A percentile compares a stretch with the other conserved stretches of the same genome.
phyloP scores from a whole-genome alignment of 2,797 vertebrate genomes.

The Pseudotriccus pelzelni region DNA sequence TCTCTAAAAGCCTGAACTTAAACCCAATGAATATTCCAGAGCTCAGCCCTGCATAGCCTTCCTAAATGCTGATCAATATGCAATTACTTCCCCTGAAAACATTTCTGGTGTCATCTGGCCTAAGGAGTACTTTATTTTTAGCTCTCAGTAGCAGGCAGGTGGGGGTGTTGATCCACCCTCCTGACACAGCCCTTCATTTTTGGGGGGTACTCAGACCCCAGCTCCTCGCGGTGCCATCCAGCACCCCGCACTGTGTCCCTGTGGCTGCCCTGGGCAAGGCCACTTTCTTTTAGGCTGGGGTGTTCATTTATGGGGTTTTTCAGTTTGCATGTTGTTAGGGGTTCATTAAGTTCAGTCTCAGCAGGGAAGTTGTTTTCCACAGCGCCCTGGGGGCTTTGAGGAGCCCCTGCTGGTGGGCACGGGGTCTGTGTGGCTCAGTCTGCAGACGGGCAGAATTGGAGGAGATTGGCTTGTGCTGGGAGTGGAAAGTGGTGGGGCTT shows the following conservation, averaged over 20 bases:
- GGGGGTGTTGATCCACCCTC: not conserved
- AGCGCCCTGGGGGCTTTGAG: not conserved
- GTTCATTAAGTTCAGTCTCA: not conserved
- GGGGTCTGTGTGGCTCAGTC: not conserved
- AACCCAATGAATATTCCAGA: conserved; percentile 77
- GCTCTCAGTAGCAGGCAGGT: not conserved
- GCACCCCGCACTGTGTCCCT: accelerated
- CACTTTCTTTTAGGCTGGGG: not conserved
- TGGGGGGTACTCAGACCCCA: not conserved
- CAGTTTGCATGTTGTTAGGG: not conserved
- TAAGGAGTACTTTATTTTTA: conserved; percentile 21
- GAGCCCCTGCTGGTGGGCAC: not conserved
- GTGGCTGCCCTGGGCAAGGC: not conserved
- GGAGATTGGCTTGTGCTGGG: not conserved
- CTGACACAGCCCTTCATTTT: not conserved
- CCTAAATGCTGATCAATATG: conserved; percentile 80
- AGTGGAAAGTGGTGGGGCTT: not conserved
- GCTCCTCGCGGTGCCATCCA: not conserved
- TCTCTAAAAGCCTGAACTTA: conserved; percentile 76
- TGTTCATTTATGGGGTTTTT: accelerated
- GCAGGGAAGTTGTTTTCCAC: not conserved
- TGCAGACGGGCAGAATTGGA: not conserved
- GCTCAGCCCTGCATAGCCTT: conserved; percentile 71
- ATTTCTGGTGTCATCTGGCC: conserved; percentile 56
- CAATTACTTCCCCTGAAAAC: conserved; percentile 77